Conservation (phyloP, 1,140 invertebrate species). For the Phenacoccus solenopsis region DNA sequence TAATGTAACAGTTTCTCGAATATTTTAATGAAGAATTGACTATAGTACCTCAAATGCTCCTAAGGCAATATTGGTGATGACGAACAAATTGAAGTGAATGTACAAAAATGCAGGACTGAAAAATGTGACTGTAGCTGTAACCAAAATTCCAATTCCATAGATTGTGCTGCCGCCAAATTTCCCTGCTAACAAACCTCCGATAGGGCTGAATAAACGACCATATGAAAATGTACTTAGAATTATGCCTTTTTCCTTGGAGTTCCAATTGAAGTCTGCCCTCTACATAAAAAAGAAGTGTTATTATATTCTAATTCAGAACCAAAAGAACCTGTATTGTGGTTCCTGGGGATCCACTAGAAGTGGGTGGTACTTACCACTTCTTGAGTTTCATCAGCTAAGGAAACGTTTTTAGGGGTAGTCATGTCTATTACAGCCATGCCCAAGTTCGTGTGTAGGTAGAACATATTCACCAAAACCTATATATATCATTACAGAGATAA, state of each 20-base stretch:
- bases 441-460: background rate
- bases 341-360: background rate
- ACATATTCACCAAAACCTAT: background rate
- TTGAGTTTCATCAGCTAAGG: background rate
- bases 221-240: background rate
- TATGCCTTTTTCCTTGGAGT: background rate
- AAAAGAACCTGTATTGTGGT: background rate
- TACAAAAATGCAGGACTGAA: background rate
- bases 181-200: background rate
- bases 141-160: background rate
- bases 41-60: background rate
- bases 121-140: background rate
- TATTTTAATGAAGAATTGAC: background rate
- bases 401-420: background rate
- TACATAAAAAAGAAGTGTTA: background rate
- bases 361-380: background rate
- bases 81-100: background rate
- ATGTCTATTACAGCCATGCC: background rate
- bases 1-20: no score
- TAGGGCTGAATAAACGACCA: background rate
- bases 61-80: background rate
- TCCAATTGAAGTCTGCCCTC: slow-evolving; percentile 22
- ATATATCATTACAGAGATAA: background rate
- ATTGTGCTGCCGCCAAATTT: background rate
- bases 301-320: background rate